Evolutionary conservation across 2,888 invertebrate genomes (phyloP).

Genomic region (Portevinia maculata): DNA sequence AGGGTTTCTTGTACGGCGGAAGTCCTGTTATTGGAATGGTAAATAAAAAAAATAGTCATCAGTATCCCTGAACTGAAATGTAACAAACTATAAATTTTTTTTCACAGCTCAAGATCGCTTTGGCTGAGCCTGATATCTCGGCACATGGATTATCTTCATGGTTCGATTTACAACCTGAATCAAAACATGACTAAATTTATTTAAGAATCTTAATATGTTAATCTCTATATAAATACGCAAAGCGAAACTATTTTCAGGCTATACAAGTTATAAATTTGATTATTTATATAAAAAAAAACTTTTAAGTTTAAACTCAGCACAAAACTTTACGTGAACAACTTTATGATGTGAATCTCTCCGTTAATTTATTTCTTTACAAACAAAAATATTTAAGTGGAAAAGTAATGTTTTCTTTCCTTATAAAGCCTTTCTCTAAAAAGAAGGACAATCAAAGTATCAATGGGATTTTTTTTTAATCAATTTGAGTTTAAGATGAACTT

Average conservation of each 20-base stretch:
- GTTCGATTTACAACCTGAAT: slow-evolving; percentile 81
- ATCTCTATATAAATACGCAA: slow-evolving; percentile 2
- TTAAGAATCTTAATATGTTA: slow-evolving; percentile 7
- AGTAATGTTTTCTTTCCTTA: slow-evolving; percentile 4
- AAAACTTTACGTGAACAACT: slow-evolving; percentile 38
- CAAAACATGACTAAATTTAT: slow-evolving; percentile 89
- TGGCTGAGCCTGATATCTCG: slow-evolving; percentile 80
- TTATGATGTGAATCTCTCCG: slow-evolving; percentile 15
- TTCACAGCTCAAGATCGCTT: slow-evolving; percentile 79
- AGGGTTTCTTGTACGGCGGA: slow-evolving; percentile 90
- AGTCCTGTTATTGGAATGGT: slow-evolving; percentile 93
- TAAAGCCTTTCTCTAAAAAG: slow-evolving; percentile 31
- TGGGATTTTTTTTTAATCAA: slow-evolving; percentile 19
- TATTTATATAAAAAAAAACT: background rate
- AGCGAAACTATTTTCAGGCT: slow-evolving; percentile 31
- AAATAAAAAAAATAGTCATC: slow-evolving; percentile 76
- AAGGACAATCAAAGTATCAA: slow-evolving; percentile 22
- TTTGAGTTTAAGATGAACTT: slow-evolving; percentile 18
- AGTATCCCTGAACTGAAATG: background rate
- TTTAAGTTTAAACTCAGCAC: slow-evolving; percentile 7
- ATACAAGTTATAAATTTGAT: slow-evolving; percentile 12
- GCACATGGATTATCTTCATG: slow-evolving; percentile 80
- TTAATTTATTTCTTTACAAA: slow-evolving; percentile 10
- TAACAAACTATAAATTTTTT: no score
- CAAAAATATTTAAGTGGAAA: slow-evolving; percentile 11